Percentiles rank a stretch among this genome's conserved stretches.
Evolutionary conservation across 2,888 invertebrate genomes (phyloP).

Genomic region (Dascillus cervinus): DNA sequence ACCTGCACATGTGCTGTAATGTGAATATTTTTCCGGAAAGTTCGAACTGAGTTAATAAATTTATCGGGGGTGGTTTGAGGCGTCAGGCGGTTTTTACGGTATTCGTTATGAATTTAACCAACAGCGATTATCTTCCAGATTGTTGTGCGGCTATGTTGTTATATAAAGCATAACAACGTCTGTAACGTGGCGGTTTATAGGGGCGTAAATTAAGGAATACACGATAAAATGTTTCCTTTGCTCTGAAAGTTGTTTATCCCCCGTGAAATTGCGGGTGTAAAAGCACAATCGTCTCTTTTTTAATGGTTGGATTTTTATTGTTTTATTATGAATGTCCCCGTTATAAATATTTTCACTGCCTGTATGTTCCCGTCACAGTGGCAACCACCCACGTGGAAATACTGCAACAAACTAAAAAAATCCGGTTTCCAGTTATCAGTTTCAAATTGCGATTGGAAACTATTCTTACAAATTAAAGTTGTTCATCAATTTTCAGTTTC

Average conservation of each 20-base stretch:
- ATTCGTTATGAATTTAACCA: slow-evolving; percentile 23
- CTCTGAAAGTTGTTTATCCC: slow-evolving; percentile 15
- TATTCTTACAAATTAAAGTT: too few relatives aligned
- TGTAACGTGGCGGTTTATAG: slow-evolving; percentile 19
- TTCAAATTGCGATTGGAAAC: too few relatives aligned
- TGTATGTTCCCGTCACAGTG: too few relatives aligned
- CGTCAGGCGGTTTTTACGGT: slow-evolving; percentile 22
- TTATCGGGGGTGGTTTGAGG: slow-evolving; percentile 13
- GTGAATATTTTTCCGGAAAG: slow-evolving; percentile 16
- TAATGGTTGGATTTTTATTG: too few relatives aligned
- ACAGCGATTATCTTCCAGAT: slow-evolving; percentile 22
- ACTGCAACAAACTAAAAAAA: too few relatives aligned
- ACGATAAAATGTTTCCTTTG: slow-evolving; percentile 17
- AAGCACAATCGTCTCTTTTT: not conserved
- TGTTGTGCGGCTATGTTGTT: slow-evolving; percentile 19
- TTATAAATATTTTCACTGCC: too few relatives aligned
- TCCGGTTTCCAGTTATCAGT: too few relatives aligned
- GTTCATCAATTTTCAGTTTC: too few relatives aligned
- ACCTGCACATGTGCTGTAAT: slow-evolving; percentile 15
- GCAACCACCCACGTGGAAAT: too few relatives aligned
- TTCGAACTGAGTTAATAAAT: slow-evolving; percentile 16
- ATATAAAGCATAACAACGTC: slow-evolving; percentile 19
- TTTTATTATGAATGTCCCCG: too few relatives aligned
- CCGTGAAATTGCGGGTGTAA: slow-evolving; percentile 9
- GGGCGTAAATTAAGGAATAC: slow-evolving; percentile 19